Conservation (phyloP, 2,113 vertebrate genomes). For the Diadophis punctatus region DNA sequence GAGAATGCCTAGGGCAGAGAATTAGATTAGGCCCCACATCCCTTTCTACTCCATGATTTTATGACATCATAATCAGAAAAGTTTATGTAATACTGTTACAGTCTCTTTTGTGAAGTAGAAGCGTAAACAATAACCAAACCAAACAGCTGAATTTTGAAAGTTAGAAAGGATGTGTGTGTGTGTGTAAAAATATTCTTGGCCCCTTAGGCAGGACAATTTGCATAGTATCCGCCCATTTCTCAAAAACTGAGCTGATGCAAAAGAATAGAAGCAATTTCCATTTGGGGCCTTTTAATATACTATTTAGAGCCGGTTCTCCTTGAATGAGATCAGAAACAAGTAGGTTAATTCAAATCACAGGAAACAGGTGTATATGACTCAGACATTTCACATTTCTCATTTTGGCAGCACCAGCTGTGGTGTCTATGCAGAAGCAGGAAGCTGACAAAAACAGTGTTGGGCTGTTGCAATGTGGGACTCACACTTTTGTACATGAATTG, state of each 20-base stretch:
- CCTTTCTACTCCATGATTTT: neutral
- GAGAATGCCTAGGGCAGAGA: neutral
- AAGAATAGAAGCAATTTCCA: neutral
- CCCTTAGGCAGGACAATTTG: neutral
- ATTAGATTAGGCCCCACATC: neutral
- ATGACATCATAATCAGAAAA: neutral
- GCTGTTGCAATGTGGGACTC: neutral
- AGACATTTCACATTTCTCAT: neutral
- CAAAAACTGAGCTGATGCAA: neutral
- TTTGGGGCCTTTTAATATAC: neutral
- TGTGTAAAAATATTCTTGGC: neutral
- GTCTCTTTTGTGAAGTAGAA: no score
- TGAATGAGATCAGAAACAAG: neutral
- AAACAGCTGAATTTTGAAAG: neutral
- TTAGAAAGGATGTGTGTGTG: neutral
- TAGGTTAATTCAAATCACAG: neutral
- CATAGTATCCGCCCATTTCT: neutral
- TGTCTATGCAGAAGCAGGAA: neutral
- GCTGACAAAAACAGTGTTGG: neutral
- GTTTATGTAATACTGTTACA: neutral
- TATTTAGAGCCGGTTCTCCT: neutral
- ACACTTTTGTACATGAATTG: neutral
- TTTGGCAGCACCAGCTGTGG: neutral
- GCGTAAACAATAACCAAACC: neutral
- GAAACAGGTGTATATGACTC: neutral